These are phyloP conservation scores for Cephus runcator DNA, from an alignment of 2,888 invertebrate genomes.

Conservation along the genomic window DNA sequence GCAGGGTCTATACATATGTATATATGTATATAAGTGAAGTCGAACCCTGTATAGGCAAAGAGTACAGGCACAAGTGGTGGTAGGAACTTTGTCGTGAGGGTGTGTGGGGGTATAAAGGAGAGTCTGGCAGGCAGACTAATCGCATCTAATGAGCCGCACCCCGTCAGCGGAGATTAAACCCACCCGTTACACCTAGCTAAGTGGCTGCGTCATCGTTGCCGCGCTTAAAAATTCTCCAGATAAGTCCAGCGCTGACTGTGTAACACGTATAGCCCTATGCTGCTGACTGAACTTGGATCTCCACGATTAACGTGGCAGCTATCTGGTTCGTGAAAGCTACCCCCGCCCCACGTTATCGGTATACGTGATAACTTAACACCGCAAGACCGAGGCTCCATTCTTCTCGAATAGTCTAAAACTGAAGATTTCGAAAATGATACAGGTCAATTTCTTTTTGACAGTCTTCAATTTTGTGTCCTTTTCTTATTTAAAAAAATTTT, in stretches of 20 bases:
- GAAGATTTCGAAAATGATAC: not conserved
- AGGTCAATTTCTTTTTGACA: not conserved
- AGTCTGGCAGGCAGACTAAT: slow-evolving; percentile 47
- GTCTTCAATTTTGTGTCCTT: not conserved
- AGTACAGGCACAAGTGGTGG: slow-evolving; percentile 9
- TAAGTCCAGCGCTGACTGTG: not conserved
- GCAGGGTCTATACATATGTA: not conserved
- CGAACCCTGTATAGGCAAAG: not conserved
- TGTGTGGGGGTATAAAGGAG: slow-evolving; percentile 32
- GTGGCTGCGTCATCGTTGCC: slow-evolving; percentile 23
- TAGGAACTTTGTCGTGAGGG: slow-evolving; percentile 12
- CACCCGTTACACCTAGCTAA: slow-evolving; percentile 26
- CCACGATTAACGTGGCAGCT: not conserved
- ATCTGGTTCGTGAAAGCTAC: not conserved
- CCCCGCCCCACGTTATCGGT: not conserved
- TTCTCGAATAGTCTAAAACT: not conserved
- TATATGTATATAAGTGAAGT: slow-evolving; percentile 7
- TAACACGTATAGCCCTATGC: not conserved
- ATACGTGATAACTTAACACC: not conserved
- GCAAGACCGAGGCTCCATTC: not conserved
- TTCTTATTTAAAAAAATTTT: not conserved
- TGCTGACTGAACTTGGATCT: not conserved
- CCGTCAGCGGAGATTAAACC: slow-evolving; percentile 48
- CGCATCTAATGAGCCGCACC: slow-evolving; percentile 54
- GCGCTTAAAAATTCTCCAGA: slow-evolving; percentile 17